A percentile compares a stretch with the other conserved stretches of the same genome.
Conservation (phyloP, 1,140 invertebrate species). For the Teleogryllus occipitalis region DNA sequence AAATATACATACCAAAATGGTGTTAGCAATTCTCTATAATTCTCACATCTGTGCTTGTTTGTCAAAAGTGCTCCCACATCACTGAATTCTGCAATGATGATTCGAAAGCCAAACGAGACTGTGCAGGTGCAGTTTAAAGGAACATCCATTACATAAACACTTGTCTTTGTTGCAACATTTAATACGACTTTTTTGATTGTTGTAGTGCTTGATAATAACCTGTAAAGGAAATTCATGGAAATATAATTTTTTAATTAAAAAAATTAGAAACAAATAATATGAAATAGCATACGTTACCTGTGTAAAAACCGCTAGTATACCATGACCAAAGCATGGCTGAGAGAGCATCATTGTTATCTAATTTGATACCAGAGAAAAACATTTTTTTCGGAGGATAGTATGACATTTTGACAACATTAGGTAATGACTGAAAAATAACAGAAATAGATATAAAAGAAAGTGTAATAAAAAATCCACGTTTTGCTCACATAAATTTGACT, state of each 20-base stretch:
- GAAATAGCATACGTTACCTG: neutral
- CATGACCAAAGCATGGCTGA: neutral
- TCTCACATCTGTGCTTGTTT: too few relatives aligned
- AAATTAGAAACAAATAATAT: neutral
- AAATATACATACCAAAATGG: too few relatives aligned
- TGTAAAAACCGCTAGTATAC: neutral
- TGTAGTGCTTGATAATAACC: neutral
- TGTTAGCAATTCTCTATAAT: too few relatives aligned
- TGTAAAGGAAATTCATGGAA: neutral
- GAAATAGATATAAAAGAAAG: neutral
- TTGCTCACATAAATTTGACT: neutral
- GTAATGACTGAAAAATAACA: neutral
- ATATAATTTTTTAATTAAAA: neutral
- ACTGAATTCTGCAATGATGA: too few relatives aligned
- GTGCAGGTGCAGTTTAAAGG: too few relatives aligned
- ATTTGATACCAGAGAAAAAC: neutral
- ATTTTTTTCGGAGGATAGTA: neutral
- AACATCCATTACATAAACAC: too few relatives aligned
- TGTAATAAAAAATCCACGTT: neutral
- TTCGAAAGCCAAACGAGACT: too few relatives aligned
- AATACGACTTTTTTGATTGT: neutral
- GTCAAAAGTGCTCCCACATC: too few relatives aligned
- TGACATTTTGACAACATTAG: neutral
- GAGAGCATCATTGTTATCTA: neutral
- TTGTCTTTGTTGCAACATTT: too few relatives aligned